A percentile compares a stretch with the other conserved stretches of the same genome.
phyloP scores from a whole-genome alignment of 2,113 vertebrate species.

The Irena cyanogastra region DNA sequence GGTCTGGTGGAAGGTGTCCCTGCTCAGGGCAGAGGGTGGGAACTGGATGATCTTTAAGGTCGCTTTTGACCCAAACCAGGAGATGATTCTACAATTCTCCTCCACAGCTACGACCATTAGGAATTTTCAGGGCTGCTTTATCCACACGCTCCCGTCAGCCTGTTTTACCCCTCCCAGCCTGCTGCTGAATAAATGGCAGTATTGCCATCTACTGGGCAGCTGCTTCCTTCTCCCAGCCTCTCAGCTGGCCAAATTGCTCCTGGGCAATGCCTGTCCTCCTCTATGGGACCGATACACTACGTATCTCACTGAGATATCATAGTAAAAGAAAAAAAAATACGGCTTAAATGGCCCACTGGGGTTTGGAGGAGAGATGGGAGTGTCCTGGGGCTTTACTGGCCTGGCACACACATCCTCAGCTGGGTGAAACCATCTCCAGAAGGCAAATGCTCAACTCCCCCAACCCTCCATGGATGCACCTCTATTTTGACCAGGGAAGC shows the following conservation, averaged over 20 bases:
- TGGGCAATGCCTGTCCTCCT: not conserved
- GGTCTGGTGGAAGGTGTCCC: not conserved
- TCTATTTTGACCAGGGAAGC: not conserved
- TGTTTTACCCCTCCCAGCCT: not conserved
- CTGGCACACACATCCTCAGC: not conserved
- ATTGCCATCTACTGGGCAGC: slow-evolving; percentile 43
- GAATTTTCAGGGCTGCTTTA: not conserved
- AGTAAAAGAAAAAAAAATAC: not conserved
- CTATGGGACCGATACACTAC: accelerated
- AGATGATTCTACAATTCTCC: not conserved
- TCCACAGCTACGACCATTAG: not conserved
- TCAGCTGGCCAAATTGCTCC: not conserved
- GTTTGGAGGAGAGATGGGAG: not conserved
- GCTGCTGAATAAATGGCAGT: not conserved
- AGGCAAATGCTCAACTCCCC: not conserved
- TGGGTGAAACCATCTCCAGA: not conserved
- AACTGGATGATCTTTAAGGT: not conserved
- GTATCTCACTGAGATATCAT: accelerated
- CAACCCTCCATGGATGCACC: accelerated
- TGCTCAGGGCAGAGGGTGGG: not conserved
- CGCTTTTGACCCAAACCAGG: not conserved
- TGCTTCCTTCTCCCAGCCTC: not conserved
- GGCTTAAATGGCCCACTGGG: accelerated
- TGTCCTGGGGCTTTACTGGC: not conserved
- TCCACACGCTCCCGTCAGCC: not conserved